Percentiles rank a stretch among this genome's conserved stretches.
These are phyloP conservation scores for Bicyclus anynana DNA, from an alignment of 1,140 invertebrate species.

Conservation along the genomic window DNA sequence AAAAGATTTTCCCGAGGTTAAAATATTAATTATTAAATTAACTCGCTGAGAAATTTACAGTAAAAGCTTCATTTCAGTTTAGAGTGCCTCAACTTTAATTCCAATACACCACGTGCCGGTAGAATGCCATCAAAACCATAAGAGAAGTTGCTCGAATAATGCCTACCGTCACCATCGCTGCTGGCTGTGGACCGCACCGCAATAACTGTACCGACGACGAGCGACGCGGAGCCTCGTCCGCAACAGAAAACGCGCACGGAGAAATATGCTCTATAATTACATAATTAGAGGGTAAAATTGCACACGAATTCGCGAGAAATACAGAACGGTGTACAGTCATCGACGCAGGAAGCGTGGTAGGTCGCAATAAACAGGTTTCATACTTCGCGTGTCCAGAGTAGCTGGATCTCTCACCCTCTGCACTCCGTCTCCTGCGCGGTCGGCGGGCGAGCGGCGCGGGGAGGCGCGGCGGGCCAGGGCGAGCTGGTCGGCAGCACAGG, in stretches of 20 bases:
- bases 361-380: slow-evolving; percentile 51
- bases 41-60: not conserved
- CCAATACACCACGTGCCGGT: slow-evolving; percentile 16
- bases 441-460: not conserved
- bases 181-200: slow-evolving; percentile 15
- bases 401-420: slow-evolving; percentile 22
- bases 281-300: slow-evolving; percentile 11
- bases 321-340: slow-evolving; percentile 24
- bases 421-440: slow-evolving; percentile 1
- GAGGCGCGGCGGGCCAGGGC: slow-evolving; percentile 25
- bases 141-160: slow-evolving; percentile 23
- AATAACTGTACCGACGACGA: slow-evolving; percentile 35
- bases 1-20: not conserved
- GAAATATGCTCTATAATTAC: not conserved
- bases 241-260: not conserved
- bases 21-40: not conserved
- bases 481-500: slow-evolving; percentile 28
- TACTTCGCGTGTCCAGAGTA: slow-evolving; percentile 29
- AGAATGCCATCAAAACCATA: slow-evolving; percentile 21
- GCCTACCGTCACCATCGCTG: slow-evolving; percentile 8
- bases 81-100: no score
- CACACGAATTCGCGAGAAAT: slow-evolving; percentile 14
- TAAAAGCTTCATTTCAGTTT: not conserved
- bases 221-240: not conserved
- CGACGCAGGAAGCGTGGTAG: slow-evolving; percentile 46